Evolutionary conservation across 2,888 invertebrate species (phyloP), one percentile per base, ranked within the genome.

Genomic region (Druceiella hillmani): DNA sequence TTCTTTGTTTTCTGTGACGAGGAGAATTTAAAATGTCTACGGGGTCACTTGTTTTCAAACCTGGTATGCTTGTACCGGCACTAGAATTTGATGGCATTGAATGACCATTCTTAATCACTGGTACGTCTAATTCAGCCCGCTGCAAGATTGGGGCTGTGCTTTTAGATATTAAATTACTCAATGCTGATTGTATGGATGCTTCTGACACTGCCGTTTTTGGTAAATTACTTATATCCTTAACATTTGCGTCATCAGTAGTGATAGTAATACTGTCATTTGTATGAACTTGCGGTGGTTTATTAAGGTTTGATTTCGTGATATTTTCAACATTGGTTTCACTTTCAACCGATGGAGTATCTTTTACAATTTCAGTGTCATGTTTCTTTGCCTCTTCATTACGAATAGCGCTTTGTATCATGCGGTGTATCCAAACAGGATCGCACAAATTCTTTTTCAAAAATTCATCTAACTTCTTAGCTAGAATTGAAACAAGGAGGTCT

Each of bases 401-500:
- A n/a, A n/a, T n/a, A n/a, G n/a, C n/a, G n/a, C n/a, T n/a, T n/a
- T n/a, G n/a, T n/a, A n/a, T 22, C 14, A 33, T 51, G 44, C 59
- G 58, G 46, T 63, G 63, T 11, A 78, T 48, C 66, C 76, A 73
- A 2, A 59, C 55, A 0, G 78, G 78, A 36, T 75, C 61, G 3
- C 74, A 62, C 29, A 75, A 43, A 9, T 73, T 66, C 15, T 53
- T 62, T 20, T 73, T 57, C 38, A 75, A 61, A 40, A 70, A 74
- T 11, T 55, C 55, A 34, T 76, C 66, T 1, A 82, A 57, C 49
- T 69, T 75, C 51, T 76, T 78, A 0, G 81, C 69, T 32, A 82
- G 49, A 43, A 82, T 75, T 24, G 81, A 69, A 3, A 79, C 66
- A 3, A 82, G 56, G 17, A 79, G 56, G 55, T 78, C 77, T 1